phyloP scores from a whole-genome alignment of 1,140 invertebrate species.

The Diuraphis noxia region DNA sequence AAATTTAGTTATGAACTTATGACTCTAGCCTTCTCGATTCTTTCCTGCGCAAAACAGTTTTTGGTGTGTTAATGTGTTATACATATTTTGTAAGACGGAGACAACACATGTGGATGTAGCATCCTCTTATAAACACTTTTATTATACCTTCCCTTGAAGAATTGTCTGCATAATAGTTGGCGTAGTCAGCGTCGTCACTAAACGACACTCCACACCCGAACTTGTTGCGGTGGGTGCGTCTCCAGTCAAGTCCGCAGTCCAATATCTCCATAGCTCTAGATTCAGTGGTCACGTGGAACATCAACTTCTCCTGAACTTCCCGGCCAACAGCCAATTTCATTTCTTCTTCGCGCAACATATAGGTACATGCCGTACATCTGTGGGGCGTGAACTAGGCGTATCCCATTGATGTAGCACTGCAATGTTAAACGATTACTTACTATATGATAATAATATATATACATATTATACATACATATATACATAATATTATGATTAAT shows the following conservation, averaged over 20 bases:
- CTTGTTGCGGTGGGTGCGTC: neutral
- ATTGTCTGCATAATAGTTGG: slow-evolving; percentile 17
- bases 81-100: no score
- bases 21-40: no score
- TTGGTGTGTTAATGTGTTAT: no score
- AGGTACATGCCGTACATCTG: slow-evolving; percentile 39
- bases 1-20: no score
- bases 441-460: no score
- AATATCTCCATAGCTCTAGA: neutral
- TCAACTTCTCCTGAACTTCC: neutral
- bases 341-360: slow-evolving; percentile 19
- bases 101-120: no score
- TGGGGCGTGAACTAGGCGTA: neutral
- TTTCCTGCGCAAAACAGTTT: no score
- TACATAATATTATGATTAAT: no score
- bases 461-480: no score
- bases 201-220: slow-evolving; percentile 42
- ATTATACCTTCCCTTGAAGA: neutral
- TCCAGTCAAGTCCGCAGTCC: slow-evolving; percentile 31
- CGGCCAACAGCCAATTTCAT: neutral
- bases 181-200: slow-evolving; percentile 26
- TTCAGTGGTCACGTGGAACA: slow-evolving; percentile 28
- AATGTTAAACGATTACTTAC: neutral
- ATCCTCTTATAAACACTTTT: no score
- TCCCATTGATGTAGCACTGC: neutral